Percentiles rank a stretch among this genome's conserved stretches.
phyloP scores from a whole-genome alignment of 1,140 invertebrate genomes.

The Augochlora pura region DNA sequence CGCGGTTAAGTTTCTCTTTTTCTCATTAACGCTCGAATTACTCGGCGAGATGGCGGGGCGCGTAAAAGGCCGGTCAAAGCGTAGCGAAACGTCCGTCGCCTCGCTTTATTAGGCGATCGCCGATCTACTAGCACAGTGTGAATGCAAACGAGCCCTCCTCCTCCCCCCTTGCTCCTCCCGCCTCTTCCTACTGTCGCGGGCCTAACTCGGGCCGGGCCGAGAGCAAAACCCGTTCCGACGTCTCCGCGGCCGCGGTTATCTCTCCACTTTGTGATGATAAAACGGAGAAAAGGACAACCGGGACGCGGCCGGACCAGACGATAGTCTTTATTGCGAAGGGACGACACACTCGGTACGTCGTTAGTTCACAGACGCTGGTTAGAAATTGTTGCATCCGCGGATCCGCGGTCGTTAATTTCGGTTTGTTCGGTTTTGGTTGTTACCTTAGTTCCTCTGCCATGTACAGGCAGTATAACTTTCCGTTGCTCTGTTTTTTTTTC shows the following conservation, averaged over 20 bases:
- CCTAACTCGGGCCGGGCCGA: constrained; percentile 41
- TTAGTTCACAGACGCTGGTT: no score
- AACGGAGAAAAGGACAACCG: constrained; percentile 5
- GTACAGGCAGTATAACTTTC: no score
- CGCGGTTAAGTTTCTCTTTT: no score
- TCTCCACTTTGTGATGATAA: constrained; percentile 16
- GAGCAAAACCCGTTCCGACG: constrained; percentile 71
- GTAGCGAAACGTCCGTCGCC: constrained; percentile 42
- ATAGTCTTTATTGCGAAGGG: constrained; percentile 15
- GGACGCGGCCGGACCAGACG: constrained; percentile 1
- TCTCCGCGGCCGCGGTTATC: constrained; percentile 35
- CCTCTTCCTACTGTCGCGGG: constrained; percentile 21
- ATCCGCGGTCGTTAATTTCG: no score
- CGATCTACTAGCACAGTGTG: constrained; percentile 39
- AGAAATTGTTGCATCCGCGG: no score
- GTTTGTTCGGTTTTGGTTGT: no score
- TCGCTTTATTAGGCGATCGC: constrained; percentile 67
- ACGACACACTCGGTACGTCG: no score
- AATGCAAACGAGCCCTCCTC: constrained; percentile 66
- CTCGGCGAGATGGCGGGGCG: neutral
- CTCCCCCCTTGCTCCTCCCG: neutral
- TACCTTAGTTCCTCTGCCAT: no score
- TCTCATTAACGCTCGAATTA: constrained; percentile 38
- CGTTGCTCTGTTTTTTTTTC: no score
- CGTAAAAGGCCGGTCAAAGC: constrained; percentile 43